Percentiles rank a stretch among this genome's conserved stretches.
Evolutionary conservation across 1,140 invertebrate genomes (phyloP).

Genomic region (Laupala kohalensis): DNA sequence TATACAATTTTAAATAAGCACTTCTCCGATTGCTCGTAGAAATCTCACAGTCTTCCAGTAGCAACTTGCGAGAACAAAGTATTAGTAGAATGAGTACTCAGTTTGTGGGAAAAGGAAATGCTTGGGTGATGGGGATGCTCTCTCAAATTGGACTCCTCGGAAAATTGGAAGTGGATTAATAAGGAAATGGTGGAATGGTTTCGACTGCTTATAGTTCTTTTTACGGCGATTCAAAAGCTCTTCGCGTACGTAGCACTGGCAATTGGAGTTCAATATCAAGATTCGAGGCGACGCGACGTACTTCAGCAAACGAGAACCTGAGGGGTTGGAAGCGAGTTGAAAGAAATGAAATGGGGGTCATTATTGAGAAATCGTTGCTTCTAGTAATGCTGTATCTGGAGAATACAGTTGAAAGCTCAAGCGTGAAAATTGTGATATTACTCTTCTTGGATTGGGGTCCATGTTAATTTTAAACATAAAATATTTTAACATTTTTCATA

Average conservation of each 20-base stretch:
- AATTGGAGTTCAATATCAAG: neutral
- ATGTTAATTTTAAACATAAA: no score
- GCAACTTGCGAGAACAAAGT: neutral
- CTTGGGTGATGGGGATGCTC: neutral
- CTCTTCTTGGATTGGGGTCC: neutral
- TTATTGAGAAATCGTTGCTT: neutral
- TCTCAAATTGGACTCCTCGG: neutral
- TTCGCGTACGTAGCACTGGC: neutral
- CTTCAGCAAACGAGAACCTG: no score
- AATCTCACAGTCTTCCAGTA: neutral
- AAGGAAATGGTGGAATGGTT: neutral
- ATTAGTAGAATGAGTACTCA: neutral
- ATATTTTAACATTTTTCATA: neutral
- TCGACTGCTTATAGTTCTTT: neutral
- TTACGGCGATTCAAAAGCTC: neutral
- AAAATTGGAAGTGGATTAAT: neutral
- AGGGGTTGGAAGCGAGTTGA: no score
- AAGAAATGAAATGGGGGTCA: neutral
- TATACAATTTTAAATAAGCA: neutral
- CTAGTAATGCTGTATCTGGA: neutral
- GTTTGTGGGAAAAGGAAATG: no score
- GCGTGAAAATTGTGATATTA: no score
- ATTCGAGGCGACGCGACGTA: neutral
- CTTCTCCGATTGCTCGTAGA: neutral
- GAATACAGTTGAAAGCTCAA: no score